Percentiles rank a stretch among this genome's conserved stretches.
Conservation (phyloP, 2,113 vertebrate genomes). For the Nothoprocta perdicaria region DNA sequence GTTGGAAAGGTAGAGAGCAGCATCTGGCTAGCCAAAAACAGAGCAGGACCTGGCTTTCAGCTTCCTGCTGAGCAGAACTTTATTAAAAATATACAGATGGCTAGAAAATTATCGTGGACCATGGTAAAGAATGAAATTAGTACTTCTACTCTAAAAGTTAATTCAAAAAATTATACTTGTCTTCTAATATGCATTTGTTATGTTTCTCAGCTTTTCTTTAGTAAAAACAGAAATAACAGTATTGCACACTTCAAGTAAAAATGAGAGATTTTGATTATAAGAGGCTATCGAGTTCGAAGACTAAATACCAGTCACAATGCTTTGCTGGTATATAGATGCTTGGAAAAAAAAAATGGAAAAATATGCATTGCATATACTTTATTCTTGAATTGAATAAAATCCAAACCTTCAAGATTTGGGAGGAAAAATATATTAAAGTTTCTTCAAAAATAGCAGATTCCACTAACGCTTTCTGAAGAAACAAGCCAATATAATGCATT, state of each 20-base stretch:
- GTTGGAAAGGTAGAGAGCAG: background rate
- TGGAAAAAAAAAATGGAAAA: background rate
- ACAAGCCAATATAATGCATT: background rate
- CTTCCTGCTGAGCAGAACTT: background rate
- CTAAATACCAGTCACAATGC: background rate
- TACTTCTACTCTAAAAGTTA: background rate
- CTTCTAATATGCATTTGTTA: background rate
- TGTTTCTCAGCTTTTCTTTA: background rate
- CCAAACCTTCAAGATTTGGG: background rate
- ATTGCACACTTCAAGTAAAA: background rate
- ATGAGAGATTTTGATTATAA: background rate
- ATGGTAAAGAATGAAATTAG: background rate
- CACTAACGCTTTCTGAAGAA: background rate
- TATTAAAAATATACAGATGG: background rate
- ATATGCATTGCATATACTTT: background rate
- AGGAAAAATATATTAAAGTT: background rate
- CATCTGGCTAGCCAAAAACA: background rate
- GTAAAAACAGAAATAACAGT: background rate
- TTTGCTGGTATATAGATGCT: background rate
- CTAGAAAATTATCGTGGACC: background rate
- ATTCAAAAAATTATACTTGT: background rate
- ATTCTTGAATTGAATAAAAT: background rate
- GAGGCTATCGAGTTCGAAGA: background rate
- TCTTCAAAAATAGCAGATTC: background rate
- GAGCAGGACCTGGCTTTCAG: background rate